Evolutionary conservation across 2,113 vertebrate genomes (phyloP).

Genomic region (Alosa alosa): DNA sequence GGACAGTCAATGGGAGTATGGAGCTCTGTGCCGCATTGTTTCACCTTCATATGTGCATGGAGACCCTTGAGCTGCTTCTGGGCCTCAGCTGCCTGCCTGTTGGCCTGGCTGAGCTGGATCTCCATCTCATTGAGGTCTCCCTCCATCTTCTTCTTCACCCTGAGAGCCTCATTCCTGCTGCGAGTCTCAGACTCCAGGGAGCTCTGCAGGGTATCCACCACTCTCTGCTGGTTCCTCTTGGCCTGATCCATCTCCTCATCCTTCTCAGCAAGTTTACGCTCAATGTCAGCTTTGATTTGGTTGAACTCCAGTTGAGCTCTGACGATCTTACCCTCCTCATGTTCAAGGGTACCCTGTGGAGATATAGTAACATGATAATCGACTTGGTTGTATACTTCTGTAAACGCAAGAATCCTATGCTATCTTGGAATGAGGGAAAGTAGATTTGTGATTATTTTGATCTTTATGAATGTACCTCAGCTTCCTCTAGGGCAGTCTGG

Average conservation of each 20-base stretch:
- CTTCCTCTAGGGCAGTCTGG: constrained; percentile 65
- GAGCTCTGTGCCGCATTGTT: no score
- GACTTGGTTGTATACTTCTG: no score
- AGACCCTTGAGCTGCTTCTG: constrained; percentile 12
- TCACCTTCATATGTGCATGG: neutral
- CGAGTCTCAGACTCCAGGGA: constrained; percentile 50
- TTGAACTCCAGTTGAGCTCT: constrained; percentile 15
- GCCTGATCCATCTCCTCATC: constrained; percentile 51
- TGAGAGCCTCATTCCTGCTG: constrained; percentile 43
- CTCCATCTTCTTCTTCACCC: constrained; percentile 19
- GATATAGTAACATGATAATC: no score
- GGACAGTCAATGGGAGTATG: no score
- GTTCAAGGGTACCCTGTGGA: neutral
- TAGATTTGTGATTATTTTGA: no score
- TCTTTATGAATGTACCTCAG: constrained; percentile 46
- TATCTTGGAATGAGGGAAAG: no score
- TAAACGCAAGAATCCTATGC: no score
- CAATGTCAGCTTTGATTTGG: constrained; percentile 37
- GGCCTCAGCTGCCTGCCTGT: constrained; percentile 10
- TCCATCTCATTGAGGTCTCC: neutral
- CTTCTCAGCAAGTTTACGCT: constrained; percentile 46
- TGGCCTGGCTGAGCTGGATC: constrained; percentile 4
- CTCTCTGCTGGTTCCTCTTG: constrained; percentile 49
- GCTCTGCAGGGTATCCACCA: constrained; percentile 48
- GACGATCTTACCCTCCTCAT: constrained; percentile 4